These are phyloP conservation scores for Biston betularia DNA, from an alignment of 2,888 invertebrate genomes.

Conservation along the genomic window DNA sequence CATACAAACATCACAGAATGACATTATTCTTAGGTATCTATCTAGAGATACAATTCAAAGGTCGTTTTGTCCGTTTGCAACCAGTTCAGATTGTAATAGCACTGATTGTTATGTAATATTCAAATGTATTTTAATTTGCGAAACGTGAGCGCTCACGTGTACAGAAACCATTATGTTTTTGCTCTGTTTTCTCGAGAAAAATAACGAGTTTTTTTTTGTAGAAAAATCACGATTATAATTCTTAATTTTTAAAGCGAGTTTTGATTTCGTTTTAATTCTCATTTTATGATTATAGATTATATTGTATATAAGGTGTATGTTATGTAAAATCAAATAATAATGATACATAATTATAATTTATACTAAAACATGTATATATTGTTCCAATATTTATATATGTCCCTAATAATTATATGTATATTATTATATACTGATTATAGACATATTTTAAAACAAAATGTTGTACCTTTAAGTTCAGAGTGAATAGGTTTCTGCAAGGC, in stretches of 20 bases:
- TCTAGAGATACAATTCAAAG: conserved; percentile 17
- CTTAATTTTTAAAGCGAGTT: not conserved
- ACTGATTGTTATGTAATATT: conserved; percentile 30
- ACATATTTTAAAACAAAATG: too few relatives aligned
- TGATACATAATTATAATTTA: too few relatives aligned
- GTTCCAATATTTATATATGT: too few relatives aligned
- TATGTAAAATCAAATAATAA: too few relatives aligned
- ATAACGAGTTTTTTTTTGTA: not conserved
- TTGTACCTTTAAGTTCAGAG: too few relatives aligned
- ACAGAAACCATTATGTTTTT: conserved; percentile 7
- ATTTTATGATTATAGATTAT: not conserved
- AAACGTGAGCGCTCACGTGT: conserved; percentile 33
- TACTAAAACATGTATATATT: too few relatives aligned
- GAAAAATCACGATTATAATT: not conserved
- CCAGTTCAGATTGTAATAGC: conserved; percentile 20
- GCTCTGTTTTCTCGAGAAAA: not conserved
- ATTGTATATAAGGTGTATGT: not conserved
- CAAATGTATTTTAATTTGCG: conserved; percentile 24
- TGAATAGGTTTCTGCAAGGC: too few relatives aligned
- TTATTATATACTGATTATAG: too few relatives aligned
- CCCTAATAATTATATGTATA: too few relatives aligned
- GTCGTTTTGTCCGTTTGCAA: conserved; percentile 27
- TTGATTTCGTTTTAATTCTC: not conserved
- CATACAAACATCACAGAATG: conserved; percentile 3
- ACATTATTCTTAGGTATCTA: conserved; percentile 1